Conservation (phyloP, 2,888 invertebrate species). For the Drosophila rellima region DNA sequence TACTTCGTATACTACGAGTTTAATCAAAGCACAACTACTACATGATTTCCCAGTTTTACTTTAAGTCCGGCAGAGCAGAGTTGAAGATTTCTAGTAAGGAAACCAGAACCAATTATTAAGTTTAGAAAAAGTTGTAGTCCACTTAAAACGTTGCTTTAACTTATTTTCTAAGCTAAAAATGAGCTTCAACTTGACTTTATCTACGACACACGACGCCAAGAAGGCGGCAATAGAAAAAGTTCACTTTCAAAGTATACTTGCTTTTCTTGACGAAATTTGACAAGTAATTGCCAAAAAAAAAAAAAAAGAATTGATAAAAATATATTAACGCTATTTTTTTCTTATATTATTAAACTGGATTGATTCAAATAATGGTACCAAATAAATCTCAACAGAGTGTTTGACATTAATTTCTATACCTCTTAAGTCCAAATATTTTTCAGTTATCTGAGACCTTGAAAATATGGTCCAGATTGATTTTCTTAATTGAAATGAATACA, state of each 20-base stretch:
- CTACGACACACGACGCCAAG: neutral
- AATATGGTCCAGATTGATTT: neutral
- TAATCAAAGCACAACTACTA: slow-evolving; percentile 8
- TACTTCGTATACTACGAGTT: neutral
- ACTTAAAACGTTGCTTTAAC: neutral
- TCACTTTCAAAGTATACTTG: neutral
- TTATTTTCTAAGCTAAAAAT: neutral
- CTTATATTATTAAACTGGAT: neutral
- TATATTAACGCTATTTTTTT: neutral
- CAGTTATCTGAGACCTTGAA: too few species aligned
- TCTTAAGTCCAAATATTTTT: neutral
- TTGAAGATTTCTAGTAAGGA: neutral
- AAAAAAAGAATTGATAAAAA: neutral
- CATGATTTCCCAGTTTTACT: neutral
- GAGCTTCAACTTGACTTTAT: neutral
- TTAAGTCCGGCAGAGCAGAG: neutral
- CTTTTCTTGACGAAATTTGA: neutral
- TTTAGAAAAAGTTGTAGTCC: slow-evolving; percentile 9
- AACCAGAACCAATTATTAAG: slow-evolving; percentile 11
- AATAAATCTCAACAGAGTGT: neutral
- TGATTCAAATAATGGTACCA: neutral
- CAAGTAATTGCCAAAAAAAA: slow-evolving; percentile 1
- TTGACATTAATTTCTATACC: neutral
- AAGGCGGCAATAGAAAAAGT: neutral
- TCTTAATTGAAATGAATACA: neutral